Conservation (phyloP, 2,797 vertebrate genomes). For the Enteromius radiatus region DNA sequence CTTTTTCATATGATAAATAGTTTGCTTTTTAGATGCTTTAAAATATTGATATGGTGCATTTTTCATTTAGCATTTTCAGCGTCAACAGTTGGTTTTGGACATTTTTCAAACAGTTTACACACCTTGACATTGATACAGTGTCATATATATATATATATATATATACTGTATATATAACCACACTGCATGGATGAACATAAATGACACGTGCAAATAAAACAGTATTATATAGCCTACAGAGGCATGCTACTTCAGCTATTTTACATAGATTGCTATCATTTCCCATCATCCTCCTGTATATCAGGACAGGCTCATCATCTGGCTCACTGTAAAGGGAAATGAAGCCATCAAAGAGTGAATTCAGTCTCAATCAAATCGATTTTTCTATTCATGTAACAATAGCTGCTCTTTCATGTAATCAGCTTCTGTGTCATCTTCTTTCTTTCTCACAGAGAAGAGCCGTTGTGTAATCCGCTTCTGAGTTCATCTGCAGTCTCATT, state of each 20-base stretch:
- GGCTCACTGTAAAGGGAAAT: slow-evolving; percentile 45
- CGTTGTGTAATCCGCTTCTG: slow-evolving; percentile 51
- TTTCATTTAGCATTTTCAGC: neutral
- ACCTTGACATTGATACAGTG: neutral
- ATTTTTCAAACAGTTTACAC: neutral
- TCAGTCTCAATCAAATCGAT: slow-evolving; percentile 59
- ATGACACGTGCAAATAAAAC: neutral
- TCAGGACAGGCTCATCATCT: slow-evolving; percentile 33
- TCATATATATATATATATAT: neutral
- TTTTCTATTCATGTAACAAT: slow-evolving; percentile 45
- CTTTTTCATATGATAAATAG: neutral
- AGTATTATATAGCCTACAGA: neutral
- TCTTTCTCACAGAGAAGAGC: slow-evolving; percentile 47
- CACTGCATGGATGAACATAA: neutral
- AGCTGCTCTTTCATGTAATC: slow-evolving; percentile 46
- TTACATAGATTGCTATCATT: neutral
- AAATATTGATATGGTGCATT: neutral
- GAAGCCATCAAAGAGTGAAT: slow-evolving; percentile 42
- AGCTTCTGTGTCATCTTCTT: slow-evolving; percentile 41
- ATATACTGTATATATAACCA: neutral
- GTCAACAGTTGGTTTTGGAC: neutral
- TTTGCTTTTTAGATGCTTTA: neutral
- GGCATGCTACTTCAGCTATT: neutral
- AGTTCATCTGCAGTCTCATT: slow-evolving; percentile 44
- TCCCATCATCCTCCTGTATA: slow-evolving; percentile 15